Conservation (phyloP, 2,888 invertebrate species). For the Entomobrya proxima region DNA sequence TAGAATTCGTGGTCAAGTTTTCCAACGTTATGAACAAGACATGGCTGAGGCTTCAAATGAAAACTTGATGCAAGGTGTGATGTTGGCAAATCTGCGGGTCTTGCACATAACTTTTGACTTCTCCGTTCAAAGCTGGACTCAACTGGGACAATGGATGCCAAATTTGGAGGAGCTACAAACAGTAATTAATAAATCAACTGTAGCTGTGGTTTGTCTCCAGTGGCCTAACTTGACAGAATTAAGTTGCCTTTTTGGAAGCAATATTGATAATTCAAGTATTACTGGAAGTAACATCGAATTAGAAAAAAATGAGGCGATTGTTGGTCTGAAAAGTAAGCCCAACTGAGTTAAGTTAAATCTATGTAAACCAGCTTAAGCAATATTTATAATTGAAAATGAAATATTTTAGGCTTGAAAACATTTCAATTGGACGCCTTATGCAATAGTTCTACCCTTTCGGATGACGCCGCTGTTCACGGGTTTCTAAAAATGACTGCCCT, state of each 20-base stretch:
- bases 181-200: background rate
- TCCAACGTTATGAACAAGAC: background rate
- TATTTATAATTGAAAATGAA: too few relatives aligned
- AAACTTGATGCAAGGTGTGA: background rate
- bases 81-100: background rate
- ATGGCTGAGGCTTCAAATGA: background rate
- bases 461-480: background rate
- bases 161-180: background rate
- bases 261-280: background rate
- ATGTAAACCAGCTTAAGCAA: too few relatives aligned
- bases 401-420: background rate
- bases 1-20: background rate
- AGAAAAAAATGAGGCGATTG: background rate
- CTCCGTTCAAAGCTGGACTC: background rate
- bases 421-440: background rate
- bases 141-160: background rate
- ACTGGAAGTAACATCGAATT: too few relatives aligned
- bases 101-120: too few relatives aligned
- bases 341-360: background rate
- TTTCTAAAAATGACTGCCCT: background rate
- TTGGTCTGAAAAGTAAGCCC: background rate
- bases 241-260: background rate
- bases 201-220: background rate
- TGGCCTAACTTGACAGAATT: too few relatives aligned
- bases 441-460: background rate